These are phyloP conservation scores for Carcharodon carcharias DNA, from an alignment of 2,797 vertebrate species.

Conservation along the genomic window DNA sequence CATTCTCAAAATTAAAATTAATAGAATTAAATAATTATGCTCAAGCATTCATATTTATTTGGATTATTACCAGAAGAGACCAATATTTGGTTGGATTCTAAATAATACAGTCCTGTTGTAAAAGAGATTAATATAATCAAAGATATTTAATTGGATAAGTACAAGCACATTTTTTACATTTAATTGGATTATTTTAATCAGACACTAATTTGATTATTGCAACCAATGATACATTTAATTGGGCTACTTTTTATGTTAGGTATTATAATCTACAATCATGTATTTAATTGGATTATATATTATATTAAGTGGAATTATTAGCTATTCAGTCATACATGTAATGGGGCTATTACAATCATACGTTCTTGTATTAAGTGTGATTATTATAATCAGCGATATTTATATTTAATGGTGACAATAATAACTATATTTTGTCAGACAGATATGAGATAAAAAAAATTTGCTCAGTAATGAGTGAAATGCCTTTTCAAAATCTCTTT, in stretches of 20 bases:
- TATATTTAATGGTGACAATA: background rate
- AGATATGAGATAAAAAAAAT: background rate
- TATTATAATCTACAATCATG: background rate
- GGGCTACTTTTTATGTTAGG: background rate
- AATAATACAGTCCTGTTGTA: background rate
- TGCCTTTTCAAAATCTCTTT: background rate
- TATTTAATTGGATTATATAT: background rate
- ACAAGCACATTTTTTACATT: constrained; percentile 27
- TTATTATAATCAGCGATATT: constrained; percentile 1
- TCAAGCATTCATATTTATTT: constrained; percentile 16
- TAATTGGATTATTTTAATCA: constrained; percentile 28
- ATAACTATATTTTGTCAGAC: background rate
- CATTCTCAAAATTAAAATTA: background rate
- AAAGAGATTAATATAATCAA: constrained; percentile 6
- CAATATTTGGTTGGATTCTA: background rate
- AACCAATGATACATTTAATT: constrained; percentile 17
- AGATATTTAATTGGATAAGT: constrained; percentile 26
- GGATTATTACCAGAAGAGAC: background rate
- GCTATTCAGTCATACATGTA: background rate
- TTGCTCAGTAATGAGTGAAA: background rate
- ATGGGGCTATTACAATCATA: background rate
- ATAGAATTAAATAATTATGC: constrained; percentile 14
- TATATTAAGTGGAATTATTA: constrained; percentile 8
- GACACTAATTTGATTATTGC: constrained; percentile 16
- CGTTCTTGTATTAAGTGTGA: background rate